Percentiles rank a stretch among this genome's conserved stretches.
These are phyloP conservation scores for Enteromius viviparus DNA, from an alignment of 2,797 vertebrate genomes.

Conservation along the genomic window DNA sequence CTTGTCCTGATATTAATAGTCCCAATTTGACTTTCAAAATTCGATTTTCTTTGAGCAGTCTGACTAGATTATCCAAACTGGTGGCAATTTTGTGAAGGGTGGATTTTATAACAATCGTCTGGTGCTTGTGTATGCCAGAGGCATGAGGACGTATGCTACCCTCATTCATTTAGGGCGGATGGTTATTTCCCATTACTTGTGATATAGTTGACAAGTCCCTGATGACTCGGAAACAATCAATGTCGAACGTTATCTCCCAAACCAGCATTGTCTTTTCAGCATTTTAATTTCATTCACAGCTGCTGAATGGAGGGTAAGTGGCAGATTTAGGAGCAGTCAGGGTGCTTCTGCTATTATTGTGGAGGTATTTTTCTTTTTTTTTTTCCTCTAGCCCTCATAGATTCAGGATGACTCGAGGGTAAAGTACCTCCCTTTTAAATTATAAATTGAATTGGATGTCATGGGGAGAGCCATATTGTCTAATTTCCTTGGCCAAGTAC, in stretches of 20 bases:
- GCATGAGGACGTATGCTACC: conserved; percentile 37
- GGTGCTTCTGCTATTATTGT: conserved; percentile 49
- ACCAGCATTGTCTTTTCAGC: conserved; percentile 34
- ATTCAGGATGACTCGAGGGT: conserved; percentile 50
- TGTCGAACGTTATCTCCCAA: conserved; percentile 47
- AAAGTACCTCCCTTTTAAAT: conserved; percentile 52
- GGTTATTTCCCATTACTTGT: conserved; percentile 47
- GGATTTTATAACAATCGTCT: conserved; percentile 16
- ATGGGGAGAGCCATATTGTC: conserved; percentile 42
- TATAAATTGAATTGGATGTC: conserved; percentile 54
- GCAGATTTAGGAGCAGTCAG: conserved; percentile 49
- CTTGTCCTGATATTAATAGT: conserved; percentile 14
- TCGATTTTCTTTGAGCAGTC: background rate
- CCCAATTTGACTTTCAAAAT: conserved; percentile 38
- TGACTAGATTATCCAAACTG: conserved; percentile 19
- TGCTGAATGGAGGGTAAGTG: conserved; percentile 46
- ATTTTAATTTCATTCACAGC: conserved; percentile 47
- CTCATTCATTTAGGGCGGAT: conserved; percentile 31
- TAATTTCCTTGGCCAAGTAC: conserved; percentile 56
- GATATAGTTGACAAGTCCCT: conserved; percentile 51
- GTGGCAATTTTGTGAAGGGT: conserved; percentile 24
- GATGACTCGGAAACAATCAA: conserved; percentile 56
- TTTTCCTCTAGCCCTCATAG: conserved; percentile 24
- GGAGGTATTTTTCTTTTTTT: conserved; percentile 19
- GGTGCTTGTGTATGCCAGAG: conserved; percentile 28